Percentiles rank a stretch among this genome's conserved stretches.
Conservation (phyloP, 2,113 vertebrate genomes). For the Perognathus longimembris region DNA sequence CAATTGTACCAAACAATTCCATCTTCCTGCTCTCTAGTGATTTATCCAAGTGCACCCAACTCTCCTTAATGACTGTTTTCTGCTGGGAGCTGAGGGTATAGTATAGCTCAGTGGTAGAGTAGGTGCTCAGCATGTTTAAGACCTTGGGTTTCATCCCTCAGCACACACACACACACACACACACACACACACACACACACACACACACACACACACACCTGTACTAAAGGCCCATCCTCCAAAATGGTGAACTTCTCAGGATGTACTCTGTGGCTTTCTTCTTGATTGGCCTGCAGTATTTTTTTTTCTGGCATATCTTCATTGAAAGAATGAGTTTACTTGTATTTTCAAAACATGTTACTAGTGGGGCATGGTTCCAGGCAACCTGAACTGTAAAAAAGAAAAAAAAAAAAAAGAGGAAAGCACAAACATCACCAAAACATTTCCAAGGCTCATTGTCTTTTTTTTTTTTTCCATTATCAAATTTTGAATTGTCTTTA, state of each 20-base stretch:
- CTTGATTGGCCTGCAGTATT: conserved; percentile 91
- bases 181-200: not conserved
- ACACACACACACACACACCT: not conserved
- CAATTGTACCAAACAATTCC: not conserved
- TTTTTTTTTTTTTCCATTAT: not conserved
- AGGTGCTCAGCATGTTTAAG: not conserved
- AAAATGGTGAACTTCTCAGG: conserved; percentile 85
- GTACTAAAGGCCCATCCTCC: conserved; percentile 86
- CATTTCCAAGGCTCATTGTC: not conserved
- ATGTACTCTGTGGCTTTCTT: conserved; percentile 90
- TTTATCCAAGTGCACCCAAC: not conserved
- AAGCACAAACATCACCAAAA: no score
- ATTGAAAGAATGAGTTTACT: conserved; percentile 74
- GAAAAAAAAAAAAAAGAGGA: not conserved
- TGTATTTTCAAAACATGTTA: not conserved
- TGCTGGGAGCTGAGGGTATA: not conserved
- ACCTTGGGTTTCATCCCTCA: not conserved
- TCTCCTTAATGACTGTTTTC: not conserved
- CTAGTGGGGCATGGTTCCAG: not conserved
- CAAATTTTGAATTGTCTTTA: no score
- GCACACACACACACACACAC: not conserved
- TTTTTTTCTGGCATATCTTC: conserved; percentile 92
- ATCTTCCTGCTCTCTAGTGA: not conserved
- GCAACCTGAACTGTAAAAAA: not conserved
- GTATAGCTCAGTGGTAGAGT: not conserved